Percentiles rank a stretch among this genome's conserved stretches.
These are phyloP conservation scores for Nannospalax galili DNA, from an alignment of 2,113 vertebrate genomes.

Conservation along the genomic window DNA sequence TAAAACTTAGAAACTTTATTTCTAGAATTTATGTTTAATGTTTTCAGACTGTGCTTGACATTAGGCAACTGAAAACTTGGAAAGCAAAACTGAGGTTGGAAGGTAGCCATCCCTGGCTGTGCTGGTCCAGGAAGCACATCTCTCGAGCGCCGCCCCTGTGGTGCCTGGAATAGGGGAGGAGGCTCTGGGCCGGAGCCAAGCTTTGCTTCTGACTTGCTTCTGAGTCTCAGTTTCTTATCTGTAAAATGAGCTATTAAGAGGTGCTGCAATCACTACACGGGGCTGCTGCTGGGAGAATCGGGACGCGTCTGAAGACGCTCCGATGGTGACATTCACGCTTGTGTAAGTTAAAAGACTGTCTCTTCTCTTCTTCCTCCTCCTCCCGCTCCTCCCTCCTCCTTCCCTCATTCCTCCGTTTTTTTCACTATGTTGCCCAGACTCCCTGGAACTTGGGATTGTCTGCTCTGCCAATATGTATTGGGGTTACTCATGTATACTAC, in stretches of 20 bases:
- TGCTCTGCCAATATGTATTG: neutral
- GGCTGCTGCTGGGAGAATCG: neutral
- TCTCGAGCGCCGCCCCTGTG: fast-evolving
- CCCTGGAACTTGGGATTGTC: neutral
- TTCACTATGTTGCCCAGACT: neutral
- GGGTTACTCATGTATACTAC: neutral
- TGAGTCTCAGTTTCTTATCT: neutral
- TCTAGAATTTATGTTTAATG: neutral
- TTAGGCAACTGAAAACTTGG: neutral
- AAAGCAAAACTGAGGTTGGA: neutral
- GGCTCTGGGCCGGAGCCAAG: neutral
- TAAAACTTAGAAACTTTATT: neutral
- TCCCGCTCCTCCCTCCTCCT: neutral
- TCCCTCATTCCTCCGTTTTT: fast-evolving
- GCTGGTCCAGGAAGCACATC: fast-evolving
- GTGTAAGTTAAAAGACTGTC: neutral
- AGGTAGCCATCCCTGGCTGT: fast-evolving
- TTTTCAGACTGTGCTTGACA: neutral
- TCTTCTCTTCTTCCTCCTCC: neutral
- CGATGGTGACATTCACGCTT: neutral
- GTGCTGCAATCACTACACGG: neutral
- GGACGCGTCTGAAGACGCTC: fast-evolving
- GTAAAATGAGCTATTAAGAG: neutral
- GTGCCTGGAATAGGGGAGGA: fast-evolving
- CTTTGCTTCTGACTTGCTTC: neutral